A percentile compares a stretch with the other conserved stretches of the same genome.
These are phyloP conservation scores for Spodoptera litura DNA, from an alignment of 1,140 invertebrate genomes.

Conservation along the genomic window DNA sequence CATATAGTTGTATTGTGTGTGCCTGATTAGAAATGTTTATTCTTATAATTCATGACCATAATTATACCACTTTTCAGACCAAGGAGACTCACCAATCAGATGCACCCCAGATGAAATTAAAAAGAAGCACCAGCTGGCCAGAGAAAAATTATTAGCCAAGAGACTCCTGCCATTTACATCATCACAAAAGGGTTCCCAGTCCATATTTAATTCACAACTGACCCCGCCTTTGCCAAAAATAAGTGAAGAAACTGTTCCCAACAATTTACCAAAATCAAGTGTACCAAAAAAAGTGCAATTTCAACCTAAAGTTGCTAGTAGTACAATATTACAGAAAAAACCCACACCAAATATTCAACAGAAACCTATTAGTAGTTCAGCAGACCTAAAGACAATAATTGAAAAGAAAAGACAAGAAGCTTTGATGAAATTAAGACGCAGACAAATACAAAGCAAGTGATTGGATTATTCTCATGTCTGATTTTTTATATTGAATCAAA, in stretches of 20 bases:
- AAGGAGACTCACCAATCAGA: conserved; percentile 69
- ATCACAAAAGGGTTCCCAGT: conserved; percentile 51
- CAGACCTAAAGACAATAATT: conserved; percentile 69
- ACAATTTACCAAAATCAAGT: conserved; percentile 33
- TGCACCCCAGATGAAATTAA: conserved; percentile 81
- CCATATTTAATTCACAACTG: neutral
- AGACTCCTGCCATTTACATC: conserved; percentile 71
- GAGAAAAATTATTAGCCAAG: conserved; percentile 78
- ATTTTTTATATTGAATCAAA: conserved; percentile 23
- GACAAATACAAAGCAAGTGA: conserved; percentile 54
- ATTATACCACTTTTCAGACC: conserved; percentile 48
- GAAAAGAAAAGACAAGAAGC: conserved; percentile 82
- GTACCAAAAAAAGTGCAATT: conserved; percentile 61
- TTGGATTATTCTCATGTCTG: neutral
- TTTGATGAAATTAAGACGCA: conserved; percentile 75
- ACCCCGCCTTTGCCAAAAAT: conserved; percentile 13
- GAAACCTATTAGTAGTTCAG: conserved; percentile 51
- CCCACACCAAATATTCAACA: conserved; percentile 33
- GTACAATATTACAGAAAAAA: conserved; percentile 15
- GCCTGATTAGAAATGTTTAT: too few species aligned
- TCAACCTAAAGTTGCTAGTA: conserved; percentile 61
- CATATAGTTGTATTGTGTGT: neutral
- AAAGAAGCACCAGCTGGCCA: conserved; percentile 76
- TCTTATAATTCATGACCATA: too few species aligned
- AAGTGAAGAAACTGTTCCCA: conserved; percentile 10